These are phyloP conservation scores for Erythrolamprus reginae DNA, from an alignment of 2,113 vertebrate species.

Conservation along the genomic window DNA sequence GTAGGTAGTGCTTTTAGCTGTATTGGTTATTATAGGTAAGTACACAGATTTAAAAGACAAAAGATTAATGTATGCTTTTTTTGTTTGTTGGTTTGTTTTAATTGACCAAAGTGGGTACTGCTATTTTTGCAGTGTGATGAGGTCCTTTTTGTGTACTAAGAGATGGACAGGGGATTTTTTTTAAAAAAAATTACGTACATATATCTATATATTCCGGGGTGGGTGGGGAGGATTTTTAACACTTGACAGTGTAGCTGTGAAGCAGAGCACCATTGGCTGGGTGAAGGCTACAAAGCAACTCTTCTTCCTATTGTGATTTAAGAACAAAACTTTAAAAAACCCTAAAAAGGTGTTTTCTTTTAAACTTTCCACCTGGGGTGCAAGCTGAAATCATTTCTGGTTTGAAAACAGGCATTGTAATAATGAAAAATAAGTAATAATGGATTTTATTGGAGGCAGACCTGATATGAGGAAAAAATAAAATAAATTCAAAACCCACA, in stretches of 20 bases:
- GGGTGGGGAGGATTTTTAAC: conserved; percentile 76
- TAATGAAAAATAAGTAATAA: conserved; percentile 6
- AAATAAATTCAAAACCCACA: conserved; percentile 48
- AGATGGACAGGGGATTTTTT: conserved; percentile 82
- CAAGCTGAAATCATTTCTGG: conserved; percentile 81
- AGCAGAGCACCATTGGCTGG: conserved; percentile 81
- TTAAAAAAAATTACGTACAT: conserved; percentile 69
- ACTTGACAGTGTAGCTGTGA: conserved; percentile 83
- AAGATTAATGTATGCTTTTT: conserved; percentile 79
- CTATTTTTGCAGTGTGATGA: conserved; percentile 97
- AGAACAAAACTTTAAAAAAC: conserved; percentile 56
- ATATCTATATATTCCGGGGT: conserved; percentile 82
- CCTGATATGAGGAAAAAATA: conserved; percentile 81
- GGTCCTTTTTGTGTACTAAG: conserved; percentile 89
- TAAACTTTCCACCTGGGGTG: conserved; percentile 85
- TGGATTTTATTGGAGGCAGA: conserved; percentile 80
- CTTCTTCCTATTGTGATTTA: conserved; percentile 87
- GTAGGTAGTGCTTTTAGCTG: conserved; percentile 99
- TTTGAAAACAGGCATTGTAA: conserved; percentile 49
- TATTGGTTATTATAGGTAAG: conserved; percentile 99
- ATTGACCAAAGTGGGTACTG: conserved; percentile 99
- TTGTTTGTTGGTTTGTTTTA: conserved; percentile 81
- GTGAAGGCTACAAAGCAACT: conserved; percentile 92
- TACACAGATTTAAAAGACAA: conserved; percentile 81
- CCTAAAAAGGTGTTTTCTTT: conserved; percentile 70